These are phyloP conservation scores for Prorops nasuta DNA, from an alignment of 1,140 invertebrate genomes.

Conservation along the genomic window DNA sequence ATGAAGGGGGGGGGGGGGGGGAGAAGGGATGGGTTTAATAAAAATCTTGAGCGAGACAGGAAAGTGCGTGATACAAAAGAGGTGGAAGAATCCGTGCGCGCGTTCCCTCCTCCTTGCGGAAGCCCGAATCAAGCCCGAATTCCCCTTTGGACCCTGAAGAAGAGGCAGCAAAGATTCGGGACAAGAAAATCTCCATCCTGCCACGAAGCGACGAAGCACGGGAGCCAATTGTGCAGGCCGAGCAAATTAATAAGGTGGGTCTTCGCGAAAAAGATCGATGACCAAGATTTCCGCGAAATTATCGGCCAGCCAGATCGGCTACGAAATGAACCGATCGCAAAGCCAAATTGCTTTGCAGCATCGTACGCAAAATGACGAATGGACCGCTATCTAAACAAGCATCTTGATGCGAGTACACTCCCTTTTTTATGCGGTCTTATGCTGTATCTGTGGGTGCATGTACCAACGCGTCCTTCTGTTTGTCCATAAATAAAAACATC, in stretches of 20 bases:
- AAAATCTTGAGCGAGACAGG: not conserved
- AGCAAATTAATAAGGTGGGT: not conserved
- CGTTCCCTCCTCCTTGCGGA: not conserved
- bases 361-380: conserved; percentile 31
- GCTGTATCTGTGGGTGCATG: too few relatives aligned
- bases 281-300: conserved; percentile 27
- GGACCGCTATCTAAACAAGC: conserved; percentile 38
- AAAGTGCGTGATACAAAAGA: not conserved
- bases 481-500: too few relatives aligned
- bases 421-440: too few relatives aligned
- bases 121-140: too few relatives aligned
- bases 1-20: too few relatives aligned
- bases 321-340: conserved; percentile 36
- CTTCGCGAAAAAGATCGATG: conserved; percentile 26
- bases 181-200: not conserved
- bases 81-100: too few relatives aligned
- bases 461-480: too few relatives aligned
- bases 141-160: not conserved
- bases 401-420: too few relatives aligned
- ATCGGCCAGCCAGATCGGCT: conserved; percentile 27
- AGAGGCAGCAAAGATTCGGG: too few relatives aligned
- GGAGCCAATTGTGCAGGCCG: not conserved
- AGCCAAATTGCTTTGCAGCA: conserved; percentile 37
- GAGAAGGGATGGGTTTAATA: not conserved
- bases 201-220: not conserved